Conservation (phyloP, 23 tunicate genomes). For the Trididemnum nubilum region DNA sequence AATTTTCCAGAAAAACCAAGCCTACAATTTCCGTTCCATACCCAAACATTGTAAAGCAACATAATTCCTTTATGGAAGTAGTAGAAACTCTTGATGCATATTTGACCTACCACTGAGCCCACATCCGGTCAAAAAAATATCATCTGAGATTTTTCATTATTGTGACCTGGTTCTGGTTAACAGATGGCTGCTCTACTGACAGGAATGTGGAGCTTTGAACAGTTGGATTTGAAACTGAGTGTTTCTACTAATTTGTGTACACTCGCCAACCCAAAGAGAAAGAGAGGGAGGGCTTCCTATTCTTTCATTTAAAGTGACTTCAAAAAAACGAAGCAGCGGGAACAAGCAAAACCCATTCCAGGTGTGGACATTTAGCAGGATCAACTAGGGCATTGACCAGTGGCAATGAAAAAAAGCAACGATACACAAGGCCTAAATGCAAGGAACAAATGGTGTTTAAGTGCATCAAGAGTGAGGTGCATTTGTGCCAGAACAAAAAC, state of each 20-base stretch:
- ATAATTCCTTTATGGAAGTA: slow-evolving; percentile 13
- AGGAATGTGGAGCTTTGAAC: slow-evolving; percentile 17
- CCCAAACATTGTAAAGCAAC: not conserved
- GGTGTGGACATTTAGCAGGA: not conserved
- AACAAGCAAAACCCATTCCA: slow-evolving; percentile 15
- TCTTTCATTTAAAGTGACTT: not conserved
- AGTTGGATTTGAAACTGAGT: not conserved
- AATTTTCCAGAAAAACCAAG: slow-evolving; percentile 5
- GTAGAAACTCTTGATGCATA: slow-evolving; percentile 22
- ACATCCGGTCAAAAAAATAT: slow-evolving; percentile 17
- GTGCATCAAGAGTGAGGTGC: slow-evolving; percentile 13
- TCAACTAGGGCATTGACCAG: slow-evolving; percentile 6
- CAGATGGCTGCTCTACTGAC: slow-evolving; percentile 13
- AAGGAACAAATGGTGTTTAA: slow-evolving; percentile 18
- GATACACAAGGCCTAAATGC: slow-evolving; percentile 5
- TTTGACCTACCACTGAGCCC: not conserved
- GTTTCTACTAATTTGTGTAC: not conserved
- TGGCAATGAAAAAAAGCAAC: not conserved
- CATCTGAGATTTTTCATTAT: slow-evolving; percentile 7
- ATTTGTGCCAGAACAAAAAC: slow-evolving; percentile 15
- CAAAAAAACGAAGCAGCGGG: not conserved
- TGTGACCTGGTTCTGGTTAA: slow-evolving; percentile 1
- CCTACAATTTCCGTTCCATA: not conserved
- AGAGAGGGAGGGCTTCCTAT: slow-evolving; percentile 3
- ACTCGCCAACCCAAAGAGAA: not conserved